Base-by-base conservation (phyloP, 2,888 invertebrate species). In the Scaptodrosophila latifasciaeformis region DNA sequence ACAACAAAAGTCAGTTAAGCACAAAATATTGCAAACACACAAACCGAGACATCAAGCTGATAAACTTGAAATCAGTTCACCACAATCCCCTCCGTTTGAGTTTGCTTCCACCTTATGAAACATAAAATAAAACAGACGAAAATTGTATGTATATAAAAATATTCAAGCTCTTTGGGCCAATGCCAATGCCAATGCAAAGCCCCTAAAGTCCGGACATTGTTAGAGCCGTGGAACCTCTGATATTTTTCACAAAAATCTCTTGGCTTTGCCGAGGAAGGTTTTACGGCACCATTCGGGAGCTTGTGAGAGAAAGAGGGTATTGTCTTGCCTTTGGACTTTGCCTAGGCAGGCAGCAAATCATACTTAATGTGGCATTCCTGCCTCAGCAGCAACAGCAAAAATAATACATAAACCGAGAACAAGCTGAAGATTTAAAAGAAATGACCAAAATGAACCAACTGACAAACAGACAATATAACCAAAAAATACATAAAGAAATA, bases 291-390 rank as follows among this genome's bases (percentile, higher is more conserved):
- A n/a, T n/a, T n/a, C n/a, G n/a, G n/a, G n/a, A n/a, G n/a, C n/a
- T n/a, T n/a, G n/a, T n/a, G n/a, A n/a, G n/a, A n/a, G n/a, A n/a
- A n/a, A 10, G n/a, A 9, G 12, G 42, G 2, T 18, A n/a, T 4
- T 6, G 24, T 24, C 24, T 3, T 24, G 24, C 24, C 12, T n/a
- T 44, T 68, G 64, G 70, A 64, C 58, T 61, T 64, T 58, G 70
- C 44, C 70, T 67, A 60, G 54, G 53, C 58, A 77, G 70, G 70
- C 78, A 77, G 76, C 79, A 76, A 79, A 76, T 76, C 76, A 76
- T 79, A 77, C 76, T 76, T 76, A 76, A 76, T 76, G 76, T 76
- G 79, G 79, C 75, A 76, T 78, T 72, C 70, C 72, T 70, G 63
- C 67, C 59, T 72, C 10, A 40, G 19, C 13, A 19, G 18, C 17